Conservation (phyloP, 2,113 vertebrate species). For the Brienomyrus longianalis region DNA sequence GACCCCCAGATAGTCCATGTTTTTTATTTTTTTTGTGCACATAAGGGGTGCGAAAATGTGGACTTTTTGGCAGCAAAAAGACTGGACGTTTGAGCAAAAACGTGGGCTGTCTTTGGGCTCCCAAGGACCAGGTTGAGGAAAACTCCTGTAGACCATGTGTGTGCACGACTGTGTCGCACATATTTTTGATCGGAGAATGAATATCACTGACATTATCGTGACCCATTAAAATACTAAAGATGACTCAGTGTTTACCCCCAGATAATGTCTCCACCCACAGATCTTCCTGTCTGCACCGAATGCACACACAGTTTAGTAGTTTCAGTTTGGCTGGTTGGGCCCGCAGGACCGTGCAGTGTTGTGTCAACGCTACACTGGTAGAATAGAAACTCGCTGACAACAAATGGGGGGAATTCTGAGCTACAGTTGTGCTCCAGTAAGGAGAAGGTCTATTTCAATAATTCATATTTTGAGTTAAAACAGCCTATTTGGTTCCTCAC, state of each 20-base stretch:
- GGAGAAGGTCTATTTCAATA: background rate
- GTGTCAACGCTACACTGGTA: background rate
- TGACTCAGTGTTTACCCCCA: conserved; percentile 10
- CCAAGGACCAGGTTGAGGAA: background rate
- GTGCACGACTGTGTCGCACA: background rate
- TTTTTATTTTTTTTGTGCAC: background rate
- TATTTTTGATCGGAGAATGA: background rate
- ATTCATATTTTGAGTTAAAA: background rate
- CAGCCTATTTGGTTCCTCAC: background rate
- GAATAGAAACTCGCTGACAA: background rate
- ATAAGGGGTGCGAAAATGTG: background rate
- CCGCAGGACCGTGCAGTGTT: background rate
- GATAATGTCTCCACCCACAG: conserved; percentile 9
- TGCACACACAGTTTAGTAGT: background rate
- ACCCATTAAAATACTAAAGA: background rate
- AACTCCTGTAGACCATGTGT: background rate
- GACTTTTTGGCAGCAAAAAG: background rate
- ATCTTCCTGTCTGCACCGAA: background rate
- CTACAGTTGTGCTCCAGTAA: background rate
- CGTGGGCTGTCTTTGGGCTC: background rate
- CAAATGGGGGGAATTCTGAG: background rate
- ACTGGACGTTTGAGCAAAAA: too few relatives aligned
- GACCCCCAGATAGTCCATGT: background rate
- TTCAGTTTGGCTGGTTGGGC: background rate
- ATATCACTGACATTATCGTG: conserved; percentile 15